Percentiles rank a stretch among this genome's conserved stretches.
Evolutionary conservation across 2,113 vertebrate species (phyloP).

Genomic region (Periophthalmus modestus): DNA sequence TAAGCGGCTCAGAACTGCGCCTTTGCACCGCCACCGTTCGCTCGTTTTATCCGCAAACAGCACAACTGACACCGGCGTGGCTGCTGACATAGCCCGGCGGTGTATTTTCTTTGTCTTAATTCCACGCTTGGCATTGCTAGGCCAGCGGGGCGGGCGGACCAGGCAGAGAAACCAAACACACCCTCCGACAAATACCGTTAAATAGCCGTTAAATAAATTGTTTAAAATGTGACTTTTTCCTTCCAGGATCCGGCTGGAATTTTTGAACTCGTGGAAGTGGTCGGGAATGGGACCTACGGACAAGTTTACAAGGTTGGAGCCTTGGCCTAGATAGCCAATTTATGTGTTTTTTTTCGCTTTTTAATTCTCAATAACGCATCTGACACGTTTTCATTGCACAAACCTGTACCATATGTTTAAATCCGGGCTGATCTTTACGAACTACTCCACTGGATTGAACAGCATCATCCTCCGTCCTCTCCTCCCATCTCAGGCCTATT

Average conservation of each 20-base stretch:
- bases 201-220: neutral
- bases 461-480: neutral
- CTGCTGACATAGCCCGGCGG: slow-evolving; percentile 41
- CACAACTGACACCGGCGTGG: neutral
- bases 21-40: neutral
- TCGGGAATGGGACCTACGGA: slow-evolving; percentile 89
- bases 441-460: neutral
- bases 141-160: slow-evolving; percentile 57
- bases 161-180: slow-evolving; percentile 39
- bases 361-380: neutral
- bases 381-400: neutral
- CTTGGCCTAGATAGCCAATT: neutral
- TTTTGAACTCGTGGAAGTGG: slow-evolving; percentile 89
- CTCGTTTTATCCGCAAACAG: neutral
- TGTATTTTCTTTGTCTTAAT: slow-evolving; percentile 70
- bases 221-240: neutral
- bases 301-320: slow-evolving; percentile 91
- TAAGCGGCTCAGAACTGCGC: slow-evolving; percentile 64
- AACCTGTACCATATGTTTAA: neutral
- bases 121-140: slow-evolving; percentile 47
- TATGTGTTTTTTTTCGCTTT: neutral
- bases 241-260: slow-evolving; percentile 87
- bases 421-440: neutral
- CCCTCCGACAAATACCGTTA: slow-evolving; percentile 13
- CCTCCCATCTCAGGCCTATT: neutral